phyloP scores from a whole-genome alignment of 2,113 vertebrate species.

The Triplophysa tibetana region DNA sequence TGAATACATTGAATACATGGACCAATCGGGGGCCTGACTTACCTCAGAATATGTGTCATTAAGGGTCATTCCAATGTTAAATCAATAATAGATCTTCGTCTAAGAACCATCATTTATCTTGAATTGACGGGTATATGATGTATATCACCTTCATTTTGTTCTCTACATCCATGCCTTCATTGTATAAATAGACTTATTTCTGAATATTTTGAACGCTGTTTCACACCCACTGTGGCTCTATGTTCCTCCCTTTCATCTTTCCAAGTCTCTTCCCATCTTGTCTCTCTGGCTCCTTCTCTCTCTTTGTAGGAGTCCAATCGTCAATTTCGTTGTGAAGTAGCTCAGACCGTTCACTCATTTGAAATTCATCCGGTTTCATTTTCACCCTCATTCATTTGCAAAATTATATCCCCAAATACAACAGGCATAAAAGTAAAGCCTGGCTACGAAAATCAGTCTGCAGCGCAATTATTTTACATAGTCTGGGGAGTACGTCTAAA shows the following conservation, averaged over 20 bases:
- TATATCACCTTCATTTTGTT: background rate
- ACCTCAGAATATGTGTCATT: background rate
- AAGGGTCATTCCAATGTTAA: conserved; percentile 15
- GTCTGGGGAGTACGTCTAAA: conserved; percentile 3
- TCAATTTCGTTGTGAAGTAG: conserved; percentile 41
- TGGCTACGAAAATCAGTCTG: conserved; percentile 32
- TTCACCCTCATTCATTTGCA: conserved; percentile 35
- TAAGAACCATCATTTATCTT: background rate
- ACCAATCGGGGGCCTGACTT: background rate
- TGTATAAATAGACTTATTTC: background rate
- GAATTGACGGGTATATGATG: background rate
- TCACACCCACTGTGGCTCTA: background rate
- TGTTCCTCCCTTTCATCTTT: conserved; percentile 17
- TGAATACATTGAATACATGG: background rate
- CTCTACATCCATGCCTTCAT: background rate
- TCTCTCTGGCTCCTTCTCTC: background rate
- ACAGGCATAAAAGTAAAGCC: conserved; percentile 25
- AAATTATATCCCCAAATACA: conserved; percentile 39
- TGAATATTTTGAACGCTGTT: background rate
- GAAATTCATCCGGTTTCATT: conserved; percentile 24
- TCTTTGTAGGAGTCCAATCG: background rate
- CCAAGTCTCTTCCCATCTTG: background rate
- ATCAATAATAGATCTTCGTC: background rate
- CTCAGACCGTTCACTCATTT: conserved; percentile 34
- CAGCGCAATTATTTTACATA: conserved; percentile 20